These are phyloP conservation scores for Rhagologus leucostigma DNA, from an alignment of 2,113 vertebrate species.

Conservation along the genomic window DNA sequence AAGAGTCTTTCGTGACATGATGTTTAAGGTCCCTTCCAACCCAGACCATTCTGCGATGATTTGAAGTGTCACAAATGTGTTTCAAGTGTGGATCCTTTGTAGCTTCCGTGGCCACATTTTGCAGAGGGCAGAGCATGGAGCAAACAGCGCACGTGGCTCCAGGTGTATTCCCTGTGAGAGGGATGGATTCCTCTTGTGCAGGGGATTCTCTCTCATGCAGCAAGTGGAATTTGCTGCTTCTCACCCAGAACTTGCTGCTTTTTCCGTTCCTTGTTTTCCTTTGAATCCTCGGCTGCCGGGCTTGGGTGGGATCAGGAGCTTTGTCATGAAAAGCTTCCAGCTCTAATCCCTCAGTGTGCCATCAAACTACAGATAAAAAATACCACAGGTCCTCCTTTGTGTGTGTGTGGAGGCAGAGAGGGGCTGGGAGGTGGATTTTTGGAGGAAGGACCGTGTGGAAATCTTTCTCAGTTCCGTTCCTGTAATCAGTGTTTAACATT, in stretches of 20 bases:
- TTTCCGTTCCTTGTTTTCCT: neutral
- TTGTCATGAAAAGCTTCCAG: neutral
- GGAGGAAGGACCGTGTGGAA: neutral
- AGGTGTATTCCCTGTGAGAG: rapidly evolving
- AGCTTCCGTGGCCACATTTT: neutral
- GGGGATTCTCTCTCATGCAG: neutral
- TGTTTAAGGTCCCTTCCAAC: neutral
- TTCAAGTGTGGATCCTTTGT: too few relatives aligned
- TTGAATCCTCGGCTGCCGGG: neutral
- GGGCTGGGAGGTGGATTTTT: neutral
- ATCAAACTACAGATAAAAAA: neutral
- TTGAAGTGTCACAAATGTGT: neutral
- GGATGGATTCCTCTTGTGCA: neutral
- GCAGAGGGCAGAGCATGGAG: neutral
- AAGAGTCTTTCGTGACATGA: neutral
- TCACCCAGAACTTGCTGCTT: neutral
- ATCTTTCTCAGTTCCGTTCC: neutral
- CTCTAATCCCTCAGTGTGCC: neutral
- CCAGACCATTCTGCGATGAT: neutral
- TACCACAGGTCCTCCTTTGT: neutral
- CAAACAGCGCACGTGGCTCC: rapidly evolving
- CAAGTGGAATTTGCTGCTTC: neutral
- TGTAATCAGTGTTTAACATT: neutral
- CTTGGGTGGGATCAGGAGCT: neutral
- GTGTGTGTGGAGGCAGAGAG: rapidly evolving